Evolutionary conservation across 2,113 vertebrate genomes (phyloP), one percentile per base, ranked within the genome.

Genomic region (Pelmatolapia mariae): DNA sequence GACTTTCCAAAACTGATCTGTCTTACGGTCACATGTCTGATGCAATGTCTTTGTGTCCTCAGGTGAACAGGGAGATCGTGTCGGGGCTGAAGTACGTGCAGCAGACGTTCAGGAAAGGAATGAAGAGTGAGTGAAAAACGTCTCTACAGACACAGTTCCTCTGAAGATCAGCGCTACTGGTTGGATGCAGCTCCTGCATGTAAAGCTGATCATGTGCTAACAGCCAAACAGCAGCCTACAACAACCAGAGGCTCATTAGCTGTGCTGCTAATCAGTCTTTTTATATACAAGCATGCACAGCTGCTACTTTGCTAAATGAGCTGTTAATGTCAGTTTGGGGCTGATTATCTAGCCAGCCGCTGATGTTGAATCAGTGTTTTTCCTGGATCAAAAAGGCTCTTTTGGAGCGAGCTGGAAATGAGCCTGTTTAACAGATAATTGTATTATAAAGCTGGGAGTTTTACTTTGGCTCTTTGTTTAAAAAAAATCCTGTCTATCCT

Each of bases 41-140:
- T 3, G 12, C 1, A 10, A 1, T 22, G 57, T 47, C 52, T 31
- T 19, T 91, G 38, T 88, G 45, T 88, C 71, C 87, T 36, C 97
- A 99, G 98, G 98, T 99, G 78, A 98, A 98, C 96, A 96, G 89
- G 56, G 98, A 99, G 96, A 99, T 99, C 0, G 98, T 99, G 88
- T 99, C 98, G 0, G 98, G 98, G 22, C 93, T 99, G 95, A 99
- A 98, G 95, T 99, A 99, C 13, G 96, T 98, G 56, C 98, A 99
- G 93, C 94, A 98, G 89, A 98, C 98, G 0, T 97, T 91, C 94
- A 97, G 98, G 95, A 98, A 98, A 97, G 97, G 97, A 6, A 96
- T 99, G 54, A 98, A 95, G 94, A 97, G 98, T 99, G 93, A 98
- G 98, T 98, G n/a, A 33, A 59, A 19, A 3, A 2, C 8, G 18